These are phyloP conservation scores for Triops cancriformis DNA, from an alignment of 1,140 invertebrate genomes.

Conservation along the genomic window DNA sequence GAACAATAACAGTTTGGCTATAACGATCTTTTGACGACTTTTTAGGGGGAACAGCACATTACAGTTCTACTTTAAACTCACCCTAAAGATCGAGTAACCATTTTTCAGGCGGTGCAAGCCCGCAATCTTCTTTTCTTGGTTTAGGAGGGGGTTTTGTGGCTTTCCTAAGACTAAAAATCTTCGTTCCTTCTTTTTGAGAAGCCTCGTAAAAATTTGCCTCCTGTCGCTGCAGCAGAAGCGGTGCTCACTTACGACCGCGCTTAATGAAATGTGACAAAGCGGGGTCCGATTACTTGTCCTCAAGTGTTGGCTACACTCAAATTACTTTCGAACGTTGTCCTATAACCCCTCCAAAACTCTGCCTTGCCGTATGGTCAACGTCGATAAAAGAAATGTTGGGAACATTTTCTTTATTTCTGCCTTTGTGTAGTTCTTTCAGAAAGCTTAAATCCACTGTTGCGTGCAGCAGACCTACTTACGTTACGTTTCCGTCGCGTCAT, in stretches of 20 bases:
- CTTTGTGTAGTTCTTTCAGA: too few relatives aligned
- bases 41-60: not conserved
- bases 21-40: not conserved
- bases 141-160: not conserved
- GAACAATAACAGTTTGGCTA: too few relatives aligned
- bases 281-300: slow-evolving; percentile 5
- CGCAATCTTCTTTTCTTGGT: not conserved
- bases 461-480: too few relatives aligned
- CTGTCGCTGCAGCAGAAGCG: not conserved
- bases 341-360: not conserved
- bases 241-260: not conserved
- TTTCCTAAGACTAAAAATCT: too few relatives aligned
- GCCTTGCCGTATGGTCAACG: not conserved
- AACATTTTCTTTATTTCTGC: not conserved
- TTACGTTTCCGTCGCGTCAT: too few relatives aligned
- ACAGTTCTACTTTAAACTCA: too few relatives aligned
- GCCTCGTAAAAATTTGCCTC: too few relatives aligned
- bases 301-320: not conserved
- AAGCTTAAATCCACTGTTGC: too few relatives aligned
- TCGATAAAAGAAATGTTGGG: not conserved
- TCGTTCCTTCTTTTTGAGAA: too few relatives aligned
- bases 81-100: not conserved
- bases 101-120: not conserved
- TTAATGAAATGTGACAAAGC: not conserved
- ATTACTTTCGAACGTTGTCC: not conserved